Evolutionary conservation across 2,113 vertebrate species (phyloP).

Genomic region (Pteronura brasiliensis): DNA sequence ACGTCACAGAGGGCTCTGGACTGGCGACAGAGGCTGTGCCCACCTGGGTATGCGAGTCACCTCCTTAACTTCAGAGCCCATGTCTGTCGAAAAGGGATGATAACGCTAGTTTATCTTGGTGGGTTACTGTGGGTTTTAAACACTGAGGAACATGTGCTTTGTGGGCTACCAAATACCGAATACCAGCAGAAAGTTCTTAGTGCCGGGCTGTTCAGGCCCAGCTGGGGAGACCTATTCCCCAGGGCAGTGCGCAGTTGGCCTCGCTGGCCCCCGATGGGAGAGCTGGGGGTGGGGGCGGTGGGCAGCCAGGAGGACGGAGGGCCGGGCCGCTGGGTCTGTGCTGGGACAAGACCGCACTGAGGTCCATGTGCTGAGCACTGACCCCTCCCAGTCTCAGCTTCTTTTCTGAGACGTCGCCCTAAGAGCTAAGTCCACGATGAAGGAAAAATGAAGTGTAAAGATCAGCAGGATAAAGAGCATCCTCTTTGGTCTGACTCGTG

Average conservation of each 20-base stretch:
- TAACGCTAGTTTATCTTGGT: background rate
- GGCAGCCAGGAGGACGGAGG: rapidly evolving
- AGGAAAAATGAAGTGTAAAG: background rate
- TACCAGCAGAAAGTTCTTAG: background rate
- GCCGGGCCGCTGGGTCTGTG: background rate
- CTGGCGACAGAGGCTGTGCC: background rate
- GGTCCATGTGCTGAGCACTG: rapidly evolving
- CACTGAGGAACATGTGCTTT: background rate
- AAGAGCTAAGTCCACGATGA: background rate
- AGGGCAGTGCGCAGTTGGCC: background rate
- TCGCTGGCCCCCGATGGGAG: no score
- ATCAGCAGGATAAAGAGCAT: background rate
- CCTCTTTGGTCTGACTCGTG: background rate
- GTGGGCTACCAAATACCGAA: background rate
- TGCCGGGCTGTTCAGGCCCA: background rate
- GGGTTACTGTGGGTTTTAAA: background rate
- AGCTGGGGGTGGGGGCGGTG: no score
- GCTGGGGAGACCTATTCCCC: background rate
- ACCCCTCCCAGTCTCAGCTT: no score
- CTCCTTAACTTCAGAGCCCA: background rate
- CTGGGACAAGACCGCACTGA: rapidly evolving
- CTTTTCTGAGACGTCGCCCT: background rate
- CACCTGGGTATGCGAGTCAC: rapidly evolving
- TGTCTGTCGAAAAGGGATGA: background rate
- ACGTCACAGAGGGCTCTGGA: rapidly evolving